phyloP scores from a whole-genome alignment of 1,140 invertebrate species.

The Lethocerus indicus region DNA sequence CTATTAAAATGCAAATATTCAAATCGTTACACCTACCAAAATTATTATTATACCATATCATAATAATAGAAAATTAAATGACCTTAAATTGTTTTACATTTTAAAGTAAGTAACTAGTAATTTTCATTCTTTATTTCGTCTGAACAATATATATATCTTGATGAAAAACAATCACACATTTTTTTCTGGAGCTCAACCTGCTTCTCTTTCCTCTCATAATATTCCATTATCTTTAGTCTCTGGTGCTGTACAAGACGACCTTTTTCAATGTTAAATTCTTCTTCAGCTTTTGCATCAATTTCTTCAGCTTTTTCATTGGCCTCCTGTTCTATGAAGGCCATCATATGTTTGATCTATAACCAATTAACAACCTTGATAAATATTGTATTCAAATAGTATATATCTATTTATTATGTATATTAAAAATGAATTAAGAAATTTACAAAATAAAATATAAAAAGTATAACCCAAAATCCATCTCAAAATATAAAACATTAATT shows the following conservation, averaged over 20 bases:
- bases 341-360: conserved; percentile 96
- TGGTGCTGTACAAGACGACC: conserved; percentile 95
- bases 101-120: too few species aligned
- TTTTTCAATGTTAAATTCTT: conserved; percentile 99
- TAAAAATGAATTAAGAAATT: not conserved
- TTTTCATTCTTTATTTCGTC: too few species aligned
- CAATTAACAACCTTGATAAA: not conserved
- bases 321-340: conserved; percentile 99
- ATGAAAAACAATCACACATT: conserved; percentile 45
- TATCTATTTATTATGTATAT: not conserved
- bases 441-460: not conserved
- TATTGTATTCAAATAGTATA: not conserved
- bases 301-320: conserved; percentile 99
- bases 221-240: conserved; percentile 97
- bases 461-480: too few species aligned
- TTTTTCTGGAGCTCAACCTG: conserved; percentile 98
- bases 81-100: too few species aligned
- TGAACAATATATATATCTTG: too few species aligned
- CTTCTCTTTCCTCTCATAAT: conserved; percentile 98
- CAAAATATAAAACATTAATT: too few species aligned
- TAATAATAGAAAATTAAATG: too few species aligned
- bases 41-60: too few species aligned
- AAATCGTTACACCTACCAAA: too few species aligned
- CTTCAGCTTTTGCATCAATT: conserved; percentile 99
- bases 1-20: too few species aligned